Percentiles rank a stretch among this genome's conserved stretches.
These are phyloP conservation scores for Drosophila meridiana DNA, from an alignment of 2,888 invertebrate genomes.

Conservation along the genomic window DNA sequence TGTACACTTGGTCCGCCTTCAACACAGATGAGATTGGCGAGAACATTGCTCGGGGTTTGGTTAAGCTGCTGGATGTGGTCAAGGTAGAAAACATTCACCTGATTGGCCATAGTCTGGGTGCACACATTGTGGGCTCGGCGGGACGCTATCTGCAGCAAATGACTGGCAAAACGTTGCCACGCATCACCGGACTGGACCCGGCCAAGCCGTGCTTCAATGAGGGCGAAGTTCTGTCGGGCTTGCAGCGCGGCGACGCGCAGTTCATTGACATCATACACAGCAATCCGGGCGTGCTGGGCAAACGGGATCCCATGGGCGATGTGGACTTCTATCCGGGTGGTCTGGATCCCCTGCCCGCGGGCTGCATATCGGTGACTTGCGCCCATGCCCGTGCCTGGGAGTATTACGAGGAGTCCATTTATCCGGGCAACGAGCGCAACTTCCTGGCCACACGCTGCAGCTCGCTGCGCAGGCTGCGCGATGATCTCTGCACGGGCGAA, in stretches of 20 bases:
- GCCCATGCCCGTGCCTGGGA: constrained; percentile 82
- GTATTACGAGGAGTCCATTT: constrained; percentile 82
- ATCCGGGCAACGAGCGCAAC: constrained; percentile 83
- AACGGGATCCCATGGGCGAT: constrained; percentile 83
- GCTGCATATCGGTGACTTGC: constrained; percentile 79
- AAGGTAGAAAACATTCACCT: constrained; percentile 81
- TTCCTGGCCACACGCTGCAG: constrained; percentile 81
- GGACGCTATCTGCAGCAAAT: constrained; percentile 75
- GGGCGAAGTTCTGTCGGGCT: constrained; percentile 80
- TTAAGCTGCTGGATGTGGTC: constrained; percentile 74
- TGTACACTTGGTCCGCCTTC: constrained; percentile 84
- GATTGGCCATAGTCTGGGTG: constrained; percentile 84
- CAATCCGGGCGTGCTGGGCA: constrained; percentile 83
- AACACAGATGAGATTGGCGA: constrained; percentile 83
- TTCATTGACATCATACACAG: constrained; percentile 84
- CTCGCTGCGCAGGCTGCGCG: constrained; percentile 75
- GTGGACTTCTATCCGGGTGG: constrained; percentile 85
- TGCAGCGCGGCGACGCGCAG: constrained; percentile 83
- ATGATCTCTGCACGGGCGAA: constrained; percentile 71
- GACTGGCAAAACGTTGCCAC: constrained; percentile 74
- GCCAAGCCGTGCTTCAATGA: constrained; percentile 85
- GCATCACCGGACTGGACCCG: constrained; percentile 84
- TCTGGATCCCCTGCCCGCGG: constrained; percentile 74
- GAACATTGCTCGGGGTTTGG: constrained; percentile 75
- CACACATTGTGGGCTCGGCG: constrained; percentile 83